These are phyloP conservation scores for Dendrolimus punctatus DNA, from an alignment of 1,140 invertebrate species.

Conservation along the genomic window DNA sequence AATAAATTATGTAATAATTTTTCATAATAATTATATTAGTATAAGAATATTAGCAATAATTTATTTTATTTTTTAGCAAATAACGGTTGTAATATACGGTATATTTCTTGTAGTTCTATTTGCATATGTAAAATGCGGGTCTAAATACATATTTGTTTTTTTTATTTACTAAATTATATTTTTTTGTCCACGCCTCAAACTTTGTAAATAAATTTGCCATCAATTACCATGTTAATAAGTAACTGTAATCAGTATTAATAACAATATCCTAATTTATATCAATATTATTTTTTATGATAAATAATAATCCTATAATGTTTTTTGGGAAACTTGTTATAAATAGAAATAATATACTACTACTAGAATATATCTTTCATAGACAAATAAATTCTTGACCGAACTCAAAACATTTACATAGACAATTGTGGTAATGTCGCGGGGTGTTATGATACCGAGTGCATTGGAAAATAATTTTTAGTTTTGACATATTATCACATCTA, in stretches of 20 bases:
- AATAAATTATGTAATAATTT: conserved; percentile 17
- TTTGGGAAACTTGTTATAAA: conserved; percentile 13
- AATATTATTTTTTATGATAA: conserved; percentile 19
- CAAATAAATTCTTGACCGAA: too few relatives aligned
- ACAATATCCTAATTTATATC: conserved; percentile 56
- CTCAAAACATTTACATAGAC: too few relatives aligned
- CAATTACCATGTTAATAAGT: conserved; percentile 54
- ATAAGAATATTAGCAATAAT: conserved; percentile 26
- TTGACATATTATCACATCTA: too few relatives aligned
- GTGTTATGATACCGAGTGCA: too few relatives aligned
- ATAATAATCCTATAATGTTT: conserved; percentile 5
- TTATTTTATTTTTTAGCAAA: conserved; percentile 32
- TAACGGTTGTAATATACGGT: conserved; percentile 43
- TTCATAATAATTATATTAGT: conserved; percentile 24
- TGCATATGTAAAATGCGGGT: conserved; percentile 38
- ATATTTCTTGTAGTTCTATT: conserved; percentile 26
- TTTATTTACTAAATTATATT: conserved; percentile 50
- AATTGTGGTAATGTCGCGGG: too few relatives aligned
- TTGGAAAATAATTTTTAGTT: too few relatives aligned
- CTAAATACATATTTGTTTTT: conserved; percentile 26
- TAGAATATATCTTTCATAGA: too few relatives aligned
- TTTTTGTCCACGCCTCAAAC: conserved; percentile 30
- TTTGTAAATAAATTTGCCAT: conserved; percentile 57
- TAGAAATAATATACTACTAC: background rate
- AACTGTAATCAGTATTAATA: conserved; percentile 67